Evolutionary conservation across 2,797 vertebrate genomes (phyloP), one percentile per base, ranked within the genome.

Genomic region (Alfaro cultratus): DNA sequence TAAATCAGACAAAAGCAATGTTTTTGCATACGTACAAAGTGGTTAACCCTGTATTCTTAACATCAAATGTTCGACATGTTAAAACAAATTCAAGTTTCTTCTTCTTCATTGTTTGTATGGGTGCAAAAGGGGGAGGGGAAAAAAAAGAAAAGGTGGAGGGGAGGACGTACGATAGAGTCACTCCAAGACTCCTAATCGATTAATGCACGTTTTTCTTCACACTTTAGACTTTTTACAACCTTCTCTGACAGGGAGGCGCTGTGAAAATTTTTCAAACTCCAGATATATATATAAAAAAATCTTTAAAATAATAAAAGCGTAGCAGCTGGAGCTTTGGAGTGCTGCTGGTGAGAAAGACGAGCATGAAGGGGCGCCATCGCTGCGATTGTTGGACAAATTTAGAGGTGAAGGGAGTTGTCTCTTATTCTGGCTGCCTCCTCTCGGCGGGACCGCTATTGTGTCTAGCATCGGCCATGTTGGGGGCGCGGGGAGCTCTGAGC

Each of bases 11-110:
- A 78, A 68, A 85, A 79, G 79, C 86, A 82, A 88, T 15, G 77
- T 64, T 80, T 83, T 83, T 84, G 83, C 73, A 86, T 70, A 70
- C 8, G 47, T 36, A 72, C 11, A 79, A 81, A 36, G 87, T 31
- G 16, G 76, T 89, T 87, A 81, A 93, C 85, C 85, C 89, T 89
- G 90, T 81, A 79, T 83, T 71, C 85, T 88, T 70, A 82, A 78
- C 76, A 88, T 85, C 80, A 82, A 67, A 87, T 73, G 75, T 86
- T 85, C 77, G 79, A 85, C 74, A 53, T 13, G 13, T 68, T 41
- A 41, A 75, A 49, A 78, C 51, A 83, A 88, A 86, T 91, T 93
- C 89, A 94, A 93, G 91, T 91, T 89, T 92, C n/a, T 82, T 87
- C 81, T 80, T 39, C 89, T 88, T 91, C 83, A 88, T 88, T 84